Conservation (phyloP, 1,140 invertebrate genomes). For the Rhagoletis pomonella region DNA sequence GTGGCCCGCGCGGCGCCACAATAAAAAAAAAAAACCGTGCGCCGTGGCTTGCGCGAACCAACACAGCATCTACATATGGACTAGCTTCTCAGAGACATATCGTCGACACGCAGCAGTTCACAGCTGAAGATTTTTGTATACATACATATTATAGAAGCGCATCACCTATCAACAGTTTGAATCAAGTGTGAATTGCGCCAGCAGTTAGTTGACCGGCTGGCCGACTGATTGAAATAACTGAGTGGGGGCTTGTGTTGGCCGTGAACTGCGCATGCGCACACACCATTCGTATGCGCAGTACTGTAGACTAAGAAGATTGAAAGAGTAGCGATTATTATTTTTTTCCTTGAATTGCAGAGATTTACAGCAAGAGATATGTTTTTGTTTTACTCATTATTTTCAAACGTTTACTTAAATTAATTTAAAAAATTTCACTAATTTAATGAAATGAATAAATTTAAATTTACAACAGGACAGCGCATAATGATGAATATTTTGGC, state of each 20-base stretch:
- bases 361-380: background rate
- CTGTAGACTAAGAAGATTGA: background rate
- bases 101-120: background rate
- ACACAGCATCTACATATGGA: background rate
- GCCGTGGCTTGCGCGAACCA: background rate
- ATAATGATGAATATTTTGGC: background rate
- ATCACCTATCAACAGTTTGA: conserved; percentile 1
- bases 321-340: background rate
- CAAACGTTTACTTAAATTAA: background rate
- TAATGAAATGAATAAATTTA: background rate
- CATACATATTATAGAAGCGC: background rate
- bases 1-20: background rate
- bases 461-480: background rate
- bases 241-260: background rate
- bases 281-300: background rate
- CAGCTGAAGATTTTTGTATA: background rate
- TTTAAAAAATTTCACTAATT: background rate
- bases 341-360: background rate
- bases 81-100: background rate
- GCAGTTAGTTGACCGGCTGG: conserved; percentile 50
- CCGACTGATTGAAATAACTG: conserved; percentile 43
- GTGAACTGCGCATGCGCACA: conserved; percentile 44
- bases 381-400: background rate
- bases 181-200: conserved; percentile 1
- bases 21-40: background rate